A percentile compares a stretch with the other conserved stretches of the same genome.
These are phyloP conservation scores for Rugalucina vietnamica DNA, from an alignment of 2,888 invertebrate species.

Conservation along the genomic window DNA sequence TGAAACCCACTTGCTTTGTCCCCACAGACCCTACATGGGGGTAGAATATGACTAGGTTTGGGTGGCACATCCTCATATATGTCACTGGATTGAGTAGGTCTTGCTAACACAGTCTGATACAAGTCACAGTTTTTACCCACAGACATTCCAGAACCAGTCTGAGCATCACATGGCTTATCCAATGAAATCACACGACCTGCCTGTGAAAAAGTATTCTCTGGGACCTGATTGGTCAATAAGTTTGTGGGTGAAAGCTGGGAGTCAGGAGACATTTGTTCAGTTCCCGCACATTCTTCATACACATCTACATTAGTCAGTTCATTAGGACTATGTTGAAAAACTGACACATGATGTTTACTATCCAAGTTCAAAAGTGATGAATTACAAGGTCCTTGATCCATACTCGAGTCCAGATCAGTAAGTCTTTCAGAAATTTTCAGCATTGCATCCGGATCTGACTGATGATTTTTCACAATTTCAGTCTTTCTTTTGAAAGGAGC, in stretches of 20 bases:
- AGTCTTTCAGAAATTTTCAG: background rate
- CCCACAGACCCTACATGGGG: constrained; percentile 76
- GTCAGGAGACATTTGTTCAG: background rate
- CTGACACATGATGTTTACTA: too few relatives aligned
- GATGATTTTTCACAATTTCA: background rate
- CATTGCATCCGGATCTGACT: background rate
- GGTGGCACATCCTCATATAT: background rate
- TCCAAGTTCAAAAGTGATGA: background rate
- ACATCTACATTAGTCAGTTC: background rate
- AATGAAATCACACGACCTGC: background rate
- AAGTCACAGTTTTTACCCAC: background rate
- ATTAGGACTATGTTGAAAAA: too few relatives aligned
- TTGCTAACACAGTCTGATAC: background rate
- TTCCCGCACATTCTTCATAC: background rate
- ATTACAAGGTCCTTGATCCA: background rate
- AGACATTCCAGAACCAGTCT: background rate
- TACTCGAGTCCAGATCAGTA: background rate
- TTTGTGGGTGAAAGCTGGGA: background rate
- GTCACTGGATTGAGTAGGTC: constrained; percentile 4
- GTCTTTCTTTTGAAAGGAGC: constrained; percentile 4
- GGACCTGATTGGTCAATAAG: background rate
- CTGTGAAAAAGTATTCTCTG: background rate
- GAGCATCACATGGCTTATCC: background rate
- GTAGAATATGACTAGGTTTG: constrained; percentile 51
- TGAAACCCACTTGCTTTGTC: constrained; percentile 78